Evolutionary conservation across 2,888 invertebrate genomes (phyloP), one percentile per base, ranked within the genome.

Genomic region (Cecidostiba fungosa): DNA sequence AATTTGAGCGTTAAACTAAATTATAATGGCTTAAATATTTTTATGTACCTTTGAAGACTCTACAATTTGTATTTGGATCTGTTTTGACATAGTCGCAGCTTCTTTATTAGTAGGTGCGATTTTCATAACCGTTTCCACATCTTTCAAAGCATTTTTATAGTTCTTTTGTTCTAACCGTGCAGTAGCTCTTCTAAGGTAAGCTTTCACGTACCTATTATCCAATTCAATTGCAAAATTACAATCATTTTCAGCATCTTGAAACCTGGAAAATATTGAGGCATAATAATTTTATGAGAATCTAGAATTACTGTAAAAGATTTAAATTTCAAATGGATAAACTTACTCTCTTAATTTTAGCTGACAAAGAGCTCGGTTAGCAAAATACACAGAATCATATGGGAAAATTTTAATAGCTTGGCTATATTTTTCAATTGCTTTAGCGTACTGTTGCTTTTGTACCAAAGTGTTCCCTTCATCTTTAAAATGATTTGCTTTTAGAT

Each of bases 331-430:
- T 16, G 5, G 77, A 32, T 54, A 43, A 14, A 93, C 94, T 92
- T 94, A 98, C 97, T 96, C 96, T 88, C 97, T 95, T 89, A 96
- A 95, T 93, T 97, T 98, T 14, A 98, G 94, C 87, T 96, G 95
- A 89, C 98, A 98, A 81, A 98, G 94, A 1, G 98, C 98, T 89
- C 99, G 95, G 93, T 99, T 99, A 0, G 98, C 97, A 90, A 95
- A 98, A 91, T 97, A 97, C 19, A 97, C 95, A 2, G 98, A 95
- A 92, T 98, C 96, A 92, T 96, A 95, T 10, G 96, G 95, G 90
- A 97, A 97, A 84, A 96, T 93, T 85, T 97, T 96, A 59, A 99
- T 98, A 0, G 99, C 99, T 91, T 96, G 95, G 69, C 96, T 96
- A 92, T 99, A 99, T 92, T 97, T 97, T 8, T 95, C 94, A 85